phyloP scores from a whole-genome alignment of 2,888 invertebrate genomes.

The Pandemis cinnamomeana region DNA sequence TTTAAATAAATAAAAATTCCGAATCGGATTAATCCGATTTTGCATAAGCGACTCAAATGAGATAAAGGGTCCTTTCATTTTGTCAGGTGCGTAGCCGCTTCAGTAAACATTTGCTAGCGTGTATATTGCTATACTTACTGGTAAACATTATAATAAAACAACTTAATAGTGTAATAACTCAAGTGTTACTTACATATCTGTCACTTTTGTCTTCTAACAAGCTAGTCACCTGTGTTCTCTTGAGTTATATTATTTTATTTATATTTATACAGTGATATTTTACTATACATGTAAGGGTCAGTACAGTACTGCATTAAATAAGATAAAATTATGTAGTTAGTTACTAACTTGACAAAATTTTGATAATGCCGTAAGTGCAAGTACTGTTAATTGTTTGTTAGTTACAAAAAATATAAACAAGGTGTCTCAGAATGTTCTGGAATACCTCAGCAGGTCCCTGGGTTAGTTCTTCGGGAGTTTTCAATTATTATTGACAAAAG shows the following conservation, averaged over 20 bases:
- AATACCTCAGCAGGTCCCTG: too few species aligned
- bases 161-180: not conserved
- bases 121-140: slow-evolving; percentile 69
- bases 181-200: not conserved
- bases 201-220: not conserved
- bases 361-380: not conserved
- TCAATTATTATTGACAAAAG: too few species aligned
- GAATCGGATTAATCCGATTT: too few species aligned
- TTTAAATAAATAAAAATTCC: too few species aligned
- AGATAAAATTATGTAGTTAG: not conserved
- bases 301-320: not conserved
- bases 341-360: not conserved
- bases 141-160: slow-evolving; percentile 35
- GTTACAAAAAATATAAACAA: too few species aligned
- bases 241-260: not conserved
- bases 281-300: not conserved
- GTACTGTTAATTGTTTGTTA: not conserved
- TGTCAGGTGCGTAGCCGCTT: not conserved
- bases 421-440: too few species aligned
- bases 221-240: not conserved
- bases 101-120: slow-evolving; percentile 61
- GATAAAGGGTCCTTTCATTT: too few species aligned
- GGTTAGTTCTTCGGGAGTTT: too few species aligned
- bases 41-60: too few species aligned
- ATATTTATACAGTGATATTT: not conserved